Conservation (phyloP, 2,113 vertebrate species). For the Gavialis gangeticus region DNA sequence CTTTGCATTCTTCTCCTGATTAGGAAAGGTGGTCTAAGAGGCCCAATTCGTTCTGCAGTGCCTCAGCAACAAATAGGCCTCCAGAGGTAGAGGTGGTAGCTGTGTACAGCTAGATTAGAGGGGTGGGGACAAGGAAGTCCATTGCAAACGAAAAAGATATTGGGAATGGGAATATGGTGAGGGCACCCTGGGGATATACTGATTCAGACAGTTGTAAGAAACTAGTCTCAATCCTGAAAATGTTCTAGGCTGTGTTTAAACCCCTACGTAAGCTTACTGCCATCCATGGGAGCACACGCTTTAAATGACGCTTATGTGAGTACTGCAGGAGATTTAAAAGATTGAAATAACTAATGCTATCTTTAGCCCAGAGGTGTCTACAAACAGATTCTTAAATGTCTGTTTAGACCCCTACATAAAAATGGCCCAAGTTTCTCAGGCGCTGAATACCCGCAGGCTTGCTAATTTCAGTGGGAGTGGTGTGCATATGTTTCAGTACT, state of each 20-base stretch:
- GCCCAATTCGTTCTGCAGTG: not conserved
- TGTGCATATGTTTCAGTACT: not conserved
- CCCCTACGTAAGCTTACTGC: not conserved
- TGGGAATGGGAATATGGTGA: not conserved
- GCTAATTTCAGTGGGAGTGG: not conserved
- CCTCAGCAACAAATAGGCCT: not conserved
- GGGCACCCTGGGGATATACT: not conserved
- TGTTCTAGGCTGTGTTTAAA: not conserved
- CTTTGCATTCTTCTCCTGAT: not conserved
- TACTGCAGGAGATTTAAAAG: not conserved
- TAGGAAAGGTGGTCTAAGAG: not conserved
- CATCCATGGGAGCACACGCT: not conserved
- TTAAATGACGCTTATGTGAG: not conserved
- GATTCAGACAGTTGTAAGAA: not conserved
- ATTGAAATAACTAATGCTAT: not conserved
- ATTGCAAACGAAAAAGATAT: not conserved
- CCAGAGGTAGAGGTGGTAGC: not conserved
- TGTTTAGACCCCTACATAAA: not conserved
- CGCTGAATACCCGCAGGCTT: not conserved
- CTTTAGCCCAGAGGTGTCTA: not conserved
- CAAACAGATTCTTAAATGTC: not conserved
- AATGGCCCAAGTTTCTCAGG: not conserved
- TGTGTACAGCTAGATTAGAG: not conserved
- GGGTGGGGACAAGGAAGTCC: rapidly evolving
- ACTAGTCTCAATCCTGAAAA: not conserved